phyloP scores from a whole-genome alignment of 2,888 invertebrate species.

The Cyrtodaria siliqua region DNA sequence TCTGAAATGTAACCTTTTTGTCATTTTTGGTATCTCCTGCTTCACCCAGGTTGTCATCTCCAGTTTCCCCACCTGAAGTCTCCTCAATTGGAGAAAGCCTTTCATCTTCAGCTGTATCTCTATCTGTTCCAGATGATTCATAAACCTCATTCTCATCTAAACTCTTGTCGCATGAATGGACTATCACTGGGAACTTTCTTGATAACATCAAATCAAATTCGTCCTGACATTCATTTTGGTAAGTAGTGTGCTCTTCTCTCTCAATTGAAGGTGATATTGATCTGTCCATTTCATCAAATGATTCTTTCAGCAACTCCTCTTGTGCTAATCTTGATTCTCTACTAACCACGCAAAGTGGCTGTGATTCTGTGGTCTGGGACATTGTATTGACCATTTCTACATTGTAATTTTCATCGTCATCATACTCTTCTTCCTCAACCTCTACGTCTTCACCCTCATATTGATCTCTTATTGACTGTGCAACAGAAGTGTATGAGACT shows the following conservation, averaged over 20 bases:
- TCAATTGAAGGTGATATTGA: conserved; percentile 82
- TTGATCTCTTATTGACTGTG: conserved; percentile 9
- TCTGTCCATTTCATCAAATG: conserved; percentile 78
- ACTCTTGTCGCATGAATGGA: conserved; percentile 74
- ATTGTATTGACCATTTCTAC: conserved; percentile 54
- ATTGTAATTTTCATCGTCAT: conserved; percentile 34
- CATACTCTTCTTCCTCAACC: conserved; percentile 54
- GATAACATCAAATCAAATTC: conserved; percentile 54
- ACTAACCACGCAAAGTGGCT: conserved; percentile 74
- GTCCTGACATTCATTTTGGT: conserved; percentile 72
- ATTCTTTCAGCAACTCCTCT: conserved; percentile 79
- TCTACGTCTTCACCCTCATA: conserved; percentile 41
- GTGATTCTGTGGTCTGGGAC: conserved; percentile 47
- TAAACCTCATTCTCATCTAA: conserved; percentile 78
- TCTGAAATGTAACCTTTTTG: conserved; percentile 79
- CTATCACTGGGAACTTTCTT: conserved; percentile 74
- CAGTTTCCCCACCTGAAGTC: conserved; percentile 69
- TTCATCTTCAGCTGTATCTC: conserved; percentile 82
- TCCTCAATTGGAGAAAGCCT: conserved; percentile 81
- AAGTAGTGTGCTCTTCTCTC: conserved; percentile 76
- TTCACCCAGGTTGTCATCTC: conserved; percentile 70
- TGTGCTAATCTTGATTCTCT: conserved; percentile 78
- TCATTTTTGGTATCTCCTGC: conserved; percentile 66
- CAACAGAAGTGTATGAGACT: conserved; percentile 31
- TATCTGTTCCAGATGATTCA: conserved; percentile 80